Evolutionary conservation across 2,113 vertebrate genomes (phyloP).

Genomic region (Phodopus roborovskii): DNA sequence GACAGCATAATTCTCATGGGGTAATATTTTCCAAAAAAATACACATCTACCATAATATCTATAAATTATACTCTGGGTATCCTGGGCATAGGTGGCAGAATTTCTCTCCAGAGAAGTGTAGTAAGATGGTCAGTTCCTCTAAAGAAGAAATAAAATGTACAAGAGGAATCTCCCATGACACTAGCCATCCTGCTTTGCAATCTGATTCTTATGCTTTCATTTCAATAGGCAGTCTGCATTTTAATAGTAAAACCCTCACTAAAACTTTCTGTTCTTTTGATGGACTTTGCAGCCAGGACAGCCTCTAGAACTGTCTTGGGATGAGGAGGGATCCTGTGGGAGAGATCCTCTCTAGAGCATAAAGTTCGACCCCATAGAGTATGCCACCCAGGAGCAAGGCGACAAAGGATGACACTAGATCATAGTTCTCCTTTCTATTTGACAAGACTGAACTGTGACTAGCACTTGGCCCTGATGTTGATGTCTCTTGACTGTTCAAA

Average conservation of each 20-base stretch:
- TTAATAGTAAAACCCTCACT: neutral
- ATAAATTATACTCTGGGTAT: neutral
- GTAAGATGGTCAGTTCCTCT: neutral
- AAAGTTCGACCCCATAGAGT: neutral
- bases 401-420: neutral
- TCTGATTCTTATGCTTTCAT: neutral
- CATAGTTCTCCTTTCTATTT: neutral
- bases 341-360: neutral
- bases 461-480: neutral
- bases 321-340: neutral
- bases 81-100: neutral
- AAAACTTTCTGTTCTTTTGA: neutral
- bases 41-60: neutral
- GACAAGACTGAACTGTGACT: neutral
- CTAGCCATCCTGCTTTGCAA: neutral
- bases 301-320: neutral
- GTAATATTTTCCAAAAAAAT: neutral
- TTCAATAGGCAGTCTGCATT: neutral
- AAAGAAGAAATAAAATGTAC: neutral
- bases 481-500: neutral
- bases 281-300: neutral
- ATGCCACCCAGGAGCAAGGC: neutral
- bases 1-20: neutral
- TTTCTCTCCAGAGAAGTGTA: neutral
- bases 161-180: too few species aligned